These are phyloP conservation scores for Tamias sibiricus DNA, from an alignment of 2,113 vertebrate species.

Conservation along the genomic window DNA sequence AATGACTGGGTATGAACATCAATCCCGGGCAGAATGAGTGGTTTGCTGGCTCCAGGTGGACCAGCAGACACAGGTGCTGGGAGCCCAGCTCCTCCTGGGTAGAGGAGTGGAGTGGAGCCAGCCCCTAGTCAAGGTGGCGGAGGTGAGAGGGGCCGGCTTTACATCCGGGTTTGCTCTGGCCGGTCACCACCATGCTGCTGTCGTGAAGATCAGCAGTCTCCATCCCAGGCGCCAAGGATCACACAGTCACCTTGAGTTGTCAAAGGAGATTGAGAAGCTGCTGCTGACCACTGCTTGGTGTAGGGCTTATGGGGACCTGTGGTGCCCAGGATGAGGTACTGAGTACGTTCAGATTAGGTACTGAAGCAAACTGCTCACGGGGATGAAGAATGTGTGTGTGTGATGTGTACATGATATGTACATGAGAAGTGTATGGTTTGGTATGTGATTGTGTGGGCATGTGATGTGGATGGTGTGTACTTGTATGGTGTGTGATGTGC, in stretches of 20 bases:
- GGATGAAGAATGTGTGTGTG: neutral
- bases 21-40: neutral
- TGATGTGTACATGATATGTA: neutral
- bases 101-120: no score
- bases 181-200: fast-evolving
- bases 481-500: no score
- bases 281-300: neutral
- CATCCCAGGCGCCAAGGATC: no score
- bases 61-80: no score
- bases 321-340: no score
- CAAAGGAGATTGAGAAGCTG: neutral
- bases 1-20: neutral
- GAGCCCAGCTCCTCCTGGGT: neutral
- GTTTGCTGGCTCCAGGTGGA: neutral
- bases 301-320: neutral
- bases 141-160: no score
- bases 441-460: no score
- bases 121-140: neutral
- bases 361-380: no score
- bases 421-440: neutral
- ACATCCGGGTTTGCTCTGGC: neutral
- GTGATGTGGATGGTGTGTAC: no score
- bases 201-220: neutral
- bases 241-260: fast-evolving
- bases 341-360: no score